Conservation (phyloP, 2,888 invertebrate genomes). For the Epinotia ramella region DNA sequence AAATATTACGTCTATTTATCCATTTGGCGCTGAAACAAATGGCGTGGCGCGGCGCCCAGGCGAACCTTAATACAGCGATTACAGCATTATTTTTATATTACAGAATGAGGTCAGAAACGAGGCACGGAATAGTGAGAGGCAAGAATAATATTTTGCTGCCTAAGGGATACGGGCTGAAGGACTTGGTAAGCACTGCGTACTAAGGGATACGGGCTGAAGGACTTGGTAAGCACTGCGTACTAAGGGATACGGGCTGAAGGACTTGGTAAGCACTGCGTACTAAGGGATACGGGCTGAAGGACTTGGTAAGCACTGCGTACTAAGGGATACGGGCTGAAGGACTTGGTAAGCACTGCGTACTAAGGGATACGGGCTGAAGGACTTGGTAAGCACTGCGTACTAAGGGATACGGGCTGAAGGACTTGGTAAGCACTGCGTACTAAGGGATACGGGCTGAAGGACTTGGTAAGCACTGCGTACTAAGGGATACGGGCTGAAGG, state of each 20-base stretch:
- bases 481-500: not conserved
- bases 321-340: not conserved
- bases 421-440: not conserved
- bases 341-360: not conserved
- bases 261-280: not conserved
- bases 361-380: not conserved
- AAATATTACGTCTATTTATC: no score
- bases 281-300: not conserved
- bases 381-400: not conserved
- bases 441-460: not conserved
- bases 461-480: not conserved
- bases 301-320: not conserved
- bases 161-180: not conserved
- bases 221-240: not conserved
- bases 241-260: not conserved
- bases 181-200: not conserved
- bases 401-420: not conserved
- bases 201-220: not conserved
- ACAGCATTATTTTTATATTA: not conserved
- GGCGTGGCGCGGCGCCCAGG: no score
- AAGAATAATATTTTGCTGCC: not conserved
- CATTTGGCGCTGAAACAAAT: no score
- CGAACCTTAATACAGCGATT: not conserved
- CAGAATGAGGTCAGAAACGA: not conserved
- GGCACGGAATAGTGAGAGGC: not conserved